A percentile compares a stretch with the other conserved stretches of the same genome.
These are phyloP conservation scores for Lepus oiostolus DNA, from an alignment of 2,797 vertebrate genomes.

Conservation along the genomic window DNA sequence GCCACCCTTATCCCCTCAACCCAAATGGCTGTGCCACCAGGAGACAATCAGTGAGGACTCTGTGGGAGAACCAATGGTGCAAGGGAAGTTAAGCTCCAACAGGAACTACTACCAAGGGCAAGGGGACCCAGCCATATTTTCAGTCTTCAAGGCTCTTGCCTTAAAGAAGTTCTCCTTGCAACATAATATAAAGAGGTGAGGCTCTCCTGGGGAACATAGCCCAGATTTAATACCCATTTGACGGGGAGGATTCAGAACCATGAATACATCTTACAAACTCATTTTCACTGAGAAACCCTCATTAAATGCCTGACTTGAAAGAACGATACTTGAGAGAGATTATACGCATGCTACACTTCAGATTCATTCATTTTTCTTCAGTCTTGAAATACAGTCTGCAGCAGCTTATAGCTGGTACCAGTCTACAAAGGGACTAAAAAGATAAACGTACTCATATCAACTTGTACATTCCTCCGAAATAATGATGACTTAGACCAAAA, in stretches of 20 bases:
- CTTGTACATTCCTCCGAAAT: not conserved
- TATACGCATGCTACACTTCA: not conserved
- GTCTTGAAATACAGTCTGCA: not conserved
- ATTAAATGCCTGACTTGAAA: not conserved
- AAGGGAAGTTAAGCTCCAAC: not conserved
- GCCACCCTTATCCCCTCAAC: not conserved
- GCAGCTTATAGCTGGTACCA: not conserved
- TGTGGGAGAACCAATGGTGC: not conserved
- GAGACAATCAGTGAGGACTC: not conserved
- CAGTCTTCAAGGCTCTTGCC: not conserved
- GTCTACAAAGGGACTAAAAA: not conserved
- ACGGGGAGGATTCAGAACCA: not conserved
- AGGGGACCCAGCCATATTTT: not conserved
- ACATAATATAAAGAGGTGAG: not conserved
- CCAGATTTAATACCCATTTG: not conserved
- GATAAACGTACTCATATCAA: constrained; percentile 10
- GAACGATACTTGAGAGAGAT: not conserved
- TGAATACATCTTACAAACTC: not conserved
- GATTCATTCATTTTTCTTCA: constrained; percentile 29
- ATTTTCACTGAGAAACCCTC: constrained; percentile 13
- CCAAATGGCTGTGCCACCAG: not conserved
- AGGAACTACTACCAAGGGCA: not conserved
- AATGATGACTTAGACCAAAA: not conserved
- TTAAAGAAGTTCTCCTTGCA: constrained; percentile 1
- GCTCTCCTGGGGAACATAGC: not conserved